phyloP scores from a whole-genome alignment of 2,888 invertebrate species.

The Rotaria sp. region DNA sequence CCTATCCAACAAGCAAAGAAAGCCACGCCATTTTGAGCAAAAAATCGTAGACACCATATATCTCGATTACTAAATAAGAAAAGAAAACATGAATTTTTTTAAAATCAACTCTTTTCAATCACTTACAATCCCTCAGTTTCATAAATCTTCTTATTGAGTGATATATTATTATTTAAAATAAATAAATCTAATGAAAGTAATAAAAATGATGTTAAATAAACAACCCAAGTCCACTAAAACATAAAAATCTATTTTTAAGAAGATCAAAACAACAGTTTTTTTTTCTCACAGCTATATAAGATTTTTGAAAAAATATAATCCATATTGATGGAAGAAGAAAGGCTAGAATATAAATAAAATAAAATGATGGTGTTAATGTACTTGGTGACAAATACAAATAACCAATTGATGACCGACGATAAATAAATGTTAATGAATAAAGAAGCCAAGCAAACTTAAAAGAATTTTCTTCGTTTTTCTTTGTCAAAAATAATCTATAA shows the following conservation, averaged over 20 bases:
- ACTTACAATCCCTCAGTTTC: conserved; percentile 23
- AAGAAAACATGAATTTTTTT: neutral
- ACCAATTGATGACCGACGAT: conserved; percentile 23
- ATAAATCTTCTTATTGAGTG: neutral
- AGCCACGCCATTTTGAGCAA: conserved; percentile 6
- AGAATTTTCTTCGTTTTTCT: neutral
- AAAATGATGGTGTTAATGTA: conserved; percentile 3
- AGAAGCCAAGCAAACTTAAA: neutral
- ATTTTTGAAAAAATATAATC: neutral
- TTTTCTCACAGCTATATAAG: neutral
- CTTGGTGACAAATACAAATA: conserved; percentile 12
- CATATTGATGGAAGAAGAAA: neutral
- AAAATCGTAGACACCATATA: conserved; percentile 9
- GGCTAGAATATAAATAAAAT: neutral
- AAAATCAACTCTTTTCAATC: neutral
- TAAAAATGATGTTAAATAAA: neutral
- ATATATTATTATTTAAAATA: neutral
- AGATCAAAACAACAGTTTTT: neutral
- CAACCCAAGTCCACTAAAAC: conserved; percentile 4
- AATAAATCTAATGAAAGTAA: neutral
- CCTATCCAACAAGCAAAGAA: conserved; percentile 6
- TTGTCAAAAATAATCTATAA: neutral
- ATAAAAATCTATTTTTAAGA: neutral
- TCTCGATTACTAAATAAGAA: neutral
- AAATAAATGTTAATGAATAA: neutral